Conservation (phyloP, 2,113 vertebrate species). For the Morone chrysops region DNA sequence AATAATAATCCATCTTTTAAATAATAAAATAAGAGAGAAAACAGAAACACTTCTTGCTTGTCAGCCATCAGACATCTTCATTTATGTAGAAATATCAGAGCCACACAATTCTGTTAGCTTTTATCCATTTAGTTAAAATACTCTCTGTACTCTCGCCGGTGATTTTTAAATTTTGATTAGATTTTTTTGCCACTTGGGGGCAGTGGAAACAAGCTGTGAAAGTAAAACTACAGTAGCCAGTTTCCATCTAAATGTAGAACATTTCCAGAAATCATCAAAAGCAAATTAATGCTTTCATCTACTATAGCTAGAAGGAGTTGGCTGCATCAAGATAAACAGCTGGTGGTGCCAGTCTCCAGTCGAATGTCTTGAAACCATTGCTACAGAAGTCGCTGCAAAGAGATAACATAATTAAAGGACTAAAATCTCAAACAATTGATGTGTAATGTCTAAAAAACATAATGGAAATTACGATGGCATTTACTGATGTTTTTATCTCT, state of each 20-base stretch:
- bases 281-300: too few species aligned
- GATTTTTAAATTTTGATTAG: too few species aligned
- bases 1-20: conserved; percentile 8
- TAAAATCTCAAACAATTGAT: background rate
- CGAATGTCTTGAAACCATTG: background rate
- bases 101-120: background rate
- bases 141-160: background rate
- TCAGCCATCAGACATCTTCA: background rate
- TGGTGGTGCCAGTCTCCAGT: too few species aligned
- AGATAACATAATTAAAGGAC: too few species aligned
- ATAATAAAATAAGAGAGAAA: background rate
- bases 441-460: background rate
- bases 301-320: too few species aligned
- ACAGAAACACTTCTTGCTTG: background rate
- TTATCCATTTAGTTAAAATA: background rate
- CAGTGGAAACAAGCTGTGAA: too few species aligned
- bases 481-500: background rate
- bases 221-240: too few species aligned
- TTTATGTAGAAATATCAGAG: background rate
- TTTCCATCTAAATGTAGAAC: too few species aligned
- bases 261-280: too few species aligned
- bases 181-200: too few species aligned
- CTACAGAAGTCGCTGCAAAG: too few species aligned
- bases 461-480: background rate
- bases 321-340: too few species aligned